Conservation (phyloP, 2,797 vertebrate species). For the Astyanax mexicanus region DNA sequence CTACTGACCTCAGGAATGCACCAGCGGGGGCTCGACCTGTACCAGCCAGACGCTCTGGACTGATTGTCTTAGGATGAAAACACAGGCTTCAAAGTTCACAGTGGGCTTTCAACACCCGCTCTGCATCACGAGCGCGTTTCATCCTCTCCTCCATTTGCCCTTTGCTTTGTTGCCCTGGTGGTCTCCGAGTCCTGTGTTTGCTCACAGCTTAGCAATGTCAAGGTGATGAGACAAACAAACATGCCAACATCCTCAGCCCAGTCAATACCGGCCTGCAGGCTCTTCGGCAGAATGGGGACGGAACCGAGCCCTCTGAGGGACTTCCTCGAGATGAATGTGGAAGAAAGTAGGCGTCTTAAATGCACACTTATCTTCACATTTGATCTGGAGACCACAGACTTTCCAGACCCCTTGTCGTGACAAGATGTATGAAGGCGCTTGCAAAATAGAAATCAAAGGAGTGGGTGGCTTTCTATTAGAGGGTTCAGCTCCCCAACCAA, state of each 20-base stretch:
- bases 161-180: constrained; percentile 40
- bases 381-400: constrained; percentile 32
- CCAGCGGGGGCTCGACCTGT: constrained; percentile 6
- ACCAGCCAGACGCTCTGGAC: not conserved
- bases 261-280: constrained; percentile 22
- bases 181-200: constrained; percentile 21
- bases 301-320: not conserved
- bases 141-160: constrained; percentile 29
- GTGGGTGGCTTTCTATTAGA: constrained; percentile 43
- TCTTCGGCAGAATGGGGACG: constrained; percentile 3
- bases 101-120: constrained; percentile 14
- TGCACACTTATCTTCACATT: constrained; percentile 10
- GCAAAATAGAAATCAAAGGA: constrained; percentile 33
- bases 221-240: constrained; percentile 42
- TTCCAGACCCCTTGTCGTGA: constrained; percentile 8
- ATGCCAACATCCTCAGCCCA: constrained; percentile 7
- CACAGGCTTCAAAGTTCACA: constrained; percentile 39
- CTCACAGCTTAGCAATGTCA: constrained; percentile 37
- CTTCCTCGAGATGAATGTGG: not conserved
- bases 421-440: not conserved
- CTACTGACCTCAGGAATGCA: not conserved
- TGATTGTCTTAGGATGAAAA: constrained; percentile 18
- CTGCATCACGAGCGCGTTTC: constrained; percentile 18
- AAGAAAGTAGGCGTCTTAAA: not conserved
- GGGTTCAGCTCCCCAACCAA: constrained; percentile 26